These are phyloP conservation scores for Crioceris asparagi DNA, from an alignment of 2,888 invertebrate genomes.

Conservation along the genomic window DNA sequence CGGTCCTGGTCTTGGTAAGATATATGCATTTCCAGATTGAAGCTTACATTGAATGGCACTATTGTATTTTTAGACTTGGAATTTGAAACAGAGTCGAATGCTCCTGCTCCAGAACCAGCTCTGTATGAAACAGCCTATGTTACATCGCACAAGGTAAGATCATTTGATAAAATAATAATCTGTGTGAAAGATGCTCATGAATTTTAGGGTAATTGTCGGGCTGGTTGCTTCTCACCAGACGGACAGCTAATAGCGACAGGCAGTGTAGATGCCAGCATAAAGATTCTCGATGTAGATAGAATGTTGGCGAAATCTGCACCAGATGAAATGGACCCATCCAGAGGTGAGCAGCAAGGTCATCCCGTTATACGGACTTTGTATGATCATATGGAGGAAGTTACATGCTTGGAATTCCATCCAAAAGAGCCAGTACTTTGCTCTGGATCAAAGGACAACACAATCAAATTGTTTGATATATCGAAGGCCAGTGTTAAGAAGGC, in stretches of 20 bases:
- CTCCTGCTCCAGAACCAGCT: slow-evolving; percentile 91
- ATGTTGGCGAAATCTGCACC: slow-evolving; percentile 98
- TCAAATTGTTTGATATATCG: slow-evolving; percentile 95
- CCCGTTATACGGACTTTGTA: slow-evolving; percentile 96
- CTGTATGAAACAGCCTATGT: slow-evolving; percentile 98
- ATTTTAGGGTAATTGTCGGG: slow-evolving; percentile 86
- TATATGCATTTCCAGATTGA: not conserved
- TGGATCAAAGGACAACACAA: slow-evolving; percentile 86
- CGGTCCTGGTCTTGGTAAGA: slow-evolving; percentile 53
- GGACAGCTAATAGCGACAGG: slow-evolving; percentile 96
- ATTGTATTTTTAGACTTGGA: slow-evolving; percentile 88
- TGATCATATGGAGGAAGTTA: slow-evolving; percentile 96
- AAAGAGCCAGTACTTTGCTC: slow-evolving; percentile 89
- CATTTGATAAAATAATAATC: no score
- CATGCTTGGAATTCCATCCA: slow-evolving; percentile 93
- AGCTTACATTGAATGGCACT: no score
- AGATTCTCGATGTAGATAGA: slow-evolving; percentile 97
- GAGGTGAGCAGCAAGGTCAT: slow-evolving; percentile 88
- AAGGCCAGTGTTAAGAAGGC: slow-evolving; percentile 98
- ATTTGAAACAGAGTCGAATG: slow-evolving; percentile 90
- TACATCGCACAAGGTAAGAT: slow-evolving; percentile 97
- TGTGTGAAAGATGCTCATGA: no score
- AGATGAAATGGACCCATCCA: slow-evolving; percentile 70
- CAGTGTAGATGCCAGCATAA: slow-evolving; percentile 96
- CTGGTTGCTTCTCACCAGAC: slow-evolving; percentile 91